Evolutionary conservation across 2,888 invertebrate species (phyloP), one percentile per base, ranked within the genome.

Genomic region (Callimorpha dominula): DNA sequence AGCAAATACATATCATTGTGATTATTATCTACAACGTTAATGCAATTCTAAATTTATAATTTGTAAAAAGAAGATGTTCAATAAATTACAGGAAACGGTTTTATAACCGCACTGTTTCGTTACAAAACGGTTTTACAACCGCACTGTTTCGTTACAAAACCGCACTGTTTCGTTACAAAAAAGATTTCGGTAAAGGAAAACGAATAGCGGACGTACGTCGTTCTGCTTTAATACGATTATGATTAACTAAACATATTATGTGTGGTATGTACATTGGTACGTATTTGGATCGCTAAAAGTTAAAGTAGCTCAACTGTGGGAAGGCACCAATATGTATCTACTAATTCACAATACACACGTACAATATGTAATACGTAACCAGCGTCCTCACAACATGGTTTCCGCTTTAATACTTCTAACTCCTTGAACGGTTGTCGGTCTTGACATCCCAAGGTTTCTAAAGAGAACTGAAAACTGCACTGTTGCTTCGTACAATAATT

Each of bases 1-100:
- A 31, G 50, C 50, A 50, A 50, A 50, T 50, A 40, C 31, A 65
- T 65, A 40, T 65, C 31, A 50, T 65, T 65, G n/a, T 43, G 42
- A 43, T 65, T 50, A 49, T 49, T 50, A 50, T 65, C 31, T 65
- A 31, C 49, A 49, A 46, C 49, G 49, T 49, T 65, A 65, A 14
- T 49, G 49, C 49, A 9, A 50, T 11, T 65, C 50, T 40, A 50
- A 1, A 65, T 65, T 49, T 31, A 49, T 64, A 50, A 50, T 11
- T 31, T 65, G 50, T 50, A 50, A 65, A 17, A 49, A 65, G 40
- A 65, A 50, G 17, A 31, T 31, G 17, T 31, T n/a, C 50, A 40
- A 31, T 17, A 50, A 17, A 50, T 65, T 17, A 31, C 31, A 50
- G 31, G 0, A 4, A 15, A 65, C 11, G 40, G 2, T 8, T 65